These are phyloP conservation scores for Cariama cristata DNA, from an alignment of 2,113 vertebrate genomes.

Conservation along the genomic window DNA sequence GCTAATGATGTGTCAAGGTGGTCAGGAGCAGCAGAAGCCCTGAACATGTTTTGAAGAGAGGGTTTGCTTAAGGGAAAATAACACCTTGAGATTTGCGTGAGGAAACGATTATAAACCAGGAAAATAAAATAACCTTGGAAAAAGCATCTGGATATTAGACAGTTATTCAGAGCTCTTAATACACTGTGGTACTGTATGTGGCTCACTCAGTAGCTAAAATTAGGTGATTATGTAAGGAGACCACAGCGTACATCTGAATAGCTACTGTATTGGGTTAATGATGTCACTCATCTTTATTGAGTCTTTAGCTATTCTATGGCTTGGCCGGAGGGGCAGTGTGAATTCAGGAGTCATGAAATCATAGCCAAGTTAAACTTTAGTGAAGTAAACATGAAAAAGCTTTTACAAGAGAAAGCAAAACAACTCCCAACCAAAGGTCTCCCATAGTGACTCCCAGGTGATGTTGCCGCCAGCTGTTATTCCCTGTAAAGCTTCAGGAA, in stretches of 20 bases:
- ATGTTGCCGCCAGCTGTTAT: not conserved
- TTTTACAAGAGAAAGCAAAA: slow-evolving; percentile 5
- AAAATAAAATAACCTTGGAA: slow-evolving; percentile 49
- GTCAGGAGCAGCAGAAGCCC: not conserved
- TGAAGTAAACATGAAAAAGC: slow-evolving; percentile 56
- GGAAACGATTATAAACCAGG: slow-evolving; percentile 11
- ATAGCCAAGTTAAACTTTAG: slow-evolving; percentile 61
- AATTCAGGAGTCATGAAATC: slow-evolving; percentile 70
- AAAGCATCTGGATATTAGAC: slow-evolving; percentile 24
- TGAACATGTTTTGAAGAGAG: not conserved
- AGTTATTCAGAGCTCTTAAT: slow-evolving; percentile 24
- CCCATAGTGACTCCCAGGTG: rapidly evolving
- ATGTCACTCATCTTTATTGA: slow-evolving; percentile 77
- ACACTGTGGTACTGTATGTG: slow-evolving; percentile 58
- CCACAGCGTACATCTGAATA: slow-evolving; percentile 65
- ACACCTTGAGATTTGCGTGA: not conserved
- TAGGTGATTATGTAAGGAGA: slow-evolving; percentile 75
- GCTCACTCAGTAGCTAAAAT: slow-evolving; percentile 75
- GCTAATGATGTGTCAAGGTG: not conserved
- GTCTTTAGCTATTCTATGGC: slow-evolving; percentile 67
- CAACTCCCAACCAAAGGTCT: not conserved
- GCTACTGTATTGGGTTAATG: slow-evolving; percentile 78
- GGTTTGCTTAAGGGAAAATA: not conserved
- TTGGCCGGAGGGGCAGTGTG: slow-evolving; percentile 30
- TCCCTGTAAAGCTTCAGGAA: not conserved